Base-by-base conservation (phyloP, 1,140 invertebrate genomes). In the Anagrus nilaparvatae region DNA sequence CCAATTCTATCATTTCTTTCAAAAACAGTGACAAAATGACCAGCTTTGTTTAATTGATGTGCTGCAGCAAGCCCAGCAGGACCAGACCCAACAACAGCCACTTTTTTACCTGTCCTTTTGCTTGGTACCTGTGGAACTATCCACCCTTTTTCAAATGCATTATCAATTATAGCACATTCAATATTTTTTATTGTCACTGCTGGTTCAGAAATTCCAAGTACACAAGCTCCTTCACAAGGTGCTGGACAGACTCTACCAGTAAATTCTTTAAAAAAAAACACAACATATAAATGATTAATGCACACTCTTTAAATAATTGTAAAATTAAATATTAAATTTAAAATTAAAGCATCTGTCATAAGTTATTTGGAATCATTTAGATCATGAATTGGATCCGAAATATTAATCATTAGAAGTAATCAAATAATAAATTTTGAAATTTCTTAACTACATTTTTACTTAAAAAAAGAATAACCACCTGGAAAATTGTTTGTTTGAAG, bases 401-500 rank as follows among this genome's bases (percentile, higher is more conserved):
- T n/a, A n/a, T n/a, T n/a, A n/a, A n/a, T n/a, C n/a, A n/a, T n/a
- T n/a, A n/a, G n/a, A n/a, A n/a, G n/a, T n/a, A n/a, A n/a, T n/a
- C n/a, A n/a, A n/a, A n/a, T n/a, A n/a, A n/a, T n/a, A n/a, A n/a
- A n/a, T n/a, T n/a, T n/a, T n/a, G n/a, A n/a, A n/a, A n/a, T n/a
- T n/a, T n/a, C n/a, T n/a, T n/a, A n/a, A n/a, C n/a, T n/a, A n/a
- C n/a, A n/a, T n/a, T n/a, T 19, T 9, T 23, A 40, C n/a, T 17
- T 25, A 30, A 21, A 41, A 13, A 8, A 27, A 8, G 16, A 23
- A 40, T 20, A 39, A 43, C 7, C 2, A 80, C 77, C 78, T 29
- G 96, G 96, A 70, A 99, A 99, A 61, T 99, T 99, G 60, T 99
- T 99, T 2, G 96, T 99, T 65, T 98, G 95, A 41, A 97, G 69